Conservation (phyloP, 2,888 invertebrate genomes). For the Papilio demoleus region DNA sequence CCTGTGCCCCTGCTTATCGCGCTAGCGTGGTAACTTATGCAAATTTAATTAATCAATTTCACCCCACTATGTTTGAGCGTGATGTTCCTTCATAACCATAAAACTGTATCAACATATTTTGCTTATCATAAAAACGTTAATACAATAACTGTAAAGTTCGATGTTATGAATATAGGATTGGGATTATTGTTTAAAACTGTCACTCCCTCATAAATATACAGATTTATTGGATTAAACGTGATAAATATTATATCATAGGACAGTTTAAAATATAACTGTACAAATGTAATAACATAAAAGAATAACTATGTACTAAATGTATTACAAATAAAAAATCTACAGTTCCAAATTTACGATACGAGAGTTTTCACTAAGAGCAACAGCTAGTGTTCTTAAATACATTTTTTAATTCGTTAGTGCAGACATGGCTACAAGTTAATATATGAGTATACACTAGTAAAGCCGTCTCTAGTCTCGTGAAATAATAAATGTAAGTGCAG, state of each 20-base stretch:
- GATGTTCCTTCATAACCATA: constrained; percentile 44
- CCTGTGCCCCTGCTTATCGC: constrained; percentile 62
- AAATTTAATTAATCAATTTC: constrained; percentile 81
- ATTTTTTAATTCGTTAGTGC: too few relatives aligned
- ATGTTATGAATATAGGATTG: constrained; percentile 6
- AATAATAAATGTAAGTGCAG: constrained; percentile 52
- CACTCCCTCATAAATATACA: not conserved
- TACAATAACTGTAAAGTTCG: constrained; percentile 28
- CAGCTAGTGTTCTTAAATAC: too few relatives aligned
- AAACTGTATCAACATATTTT: constrained; percentile 53
- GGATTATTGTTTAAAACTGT: not conserved
- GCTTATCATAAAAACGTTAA: constrained; percentile 55
- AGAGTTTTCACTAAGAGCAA: not conserved
- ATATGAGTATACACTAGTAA: constrained; percentile 22
- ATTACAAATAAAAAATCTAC: not conserved
- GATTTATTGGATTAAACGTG: not conserved
- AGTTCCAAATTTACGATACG: not conserved
- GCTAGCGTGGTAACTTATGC: constrained; percentile 77
- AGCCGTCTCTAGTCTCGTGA: constrained; percentile 46
- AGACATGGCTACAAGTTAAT: constrained; percentile 49
- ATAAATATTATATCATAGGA: not conserved
- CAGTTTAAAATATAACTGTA: too few relatives aligned
- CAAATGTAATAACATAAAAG: too few relatives aligned
- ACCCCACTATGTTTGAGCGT: constrained; percentile 56
- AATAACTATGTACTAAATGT: not conserved